Evolutionary conservation across 2,797 vertebrate genomes (phyloP), one percentile per base, ranked within the genome.

Genomic region (Melanotaenia nigrans): DNA sequence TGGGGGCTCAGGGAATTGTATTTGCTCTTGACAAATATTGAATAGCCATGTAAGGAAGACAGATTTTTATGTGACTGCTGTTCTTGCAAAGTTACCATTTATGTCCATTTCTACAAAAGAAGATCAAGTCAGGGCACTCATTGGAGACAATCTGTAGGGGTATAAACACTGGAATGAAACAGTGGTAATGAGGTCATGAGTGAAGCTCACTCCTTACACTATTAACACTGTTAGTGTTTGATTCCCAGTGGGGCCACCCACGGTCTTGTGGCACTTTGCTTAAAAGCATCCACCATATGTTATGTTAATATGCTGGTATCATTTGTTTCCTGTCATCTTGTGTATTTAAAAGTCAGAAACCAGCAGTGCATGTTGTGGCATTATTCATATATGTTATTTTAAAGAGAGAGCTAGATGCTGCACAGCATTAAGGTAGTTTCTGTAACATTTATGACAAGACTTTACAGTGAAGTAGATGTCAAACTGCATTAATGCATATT

Each of bases 161-260:
- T 10, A 35, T 81, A 79, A 81, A 89, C 76, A 59, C 9, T 14
- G 24, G 47, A 30, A 63, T 78, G 33, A 78, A 82, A 83, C 71
- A 51, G 25, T 35, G 73, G 59, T 42, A 22, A 0, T 3, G 74
- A 77, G 81, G 76, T 83, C 80, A 58, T 0, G 54, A 68, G 74
- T 1, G 53, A 55, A 51, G 62, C 71, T 13, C 7, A 51, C 45
- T 35, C 22, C 54, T 0, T 16, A 25, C 53, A 5, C 61, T 53
- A 45, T 69, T 60, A 69, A 64, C 62, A 14, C 68, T 4, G 57
- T 59, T 5, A n/a, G 35, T 45, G 47, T 77, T 59, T 45, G 67
- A 71, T 58, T 77, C 65, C 81, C 72, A 12, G 0, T 1, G 75
- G 73, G 78, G 53, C 81, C 88, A 84, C 88, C 83, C 83, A 79